Evolutionary conservation across 2,797 vertebrate species (phyloP), one percentile per base, ranked within the genome.

Genomic region (Antennarius maculatus): DNA sequence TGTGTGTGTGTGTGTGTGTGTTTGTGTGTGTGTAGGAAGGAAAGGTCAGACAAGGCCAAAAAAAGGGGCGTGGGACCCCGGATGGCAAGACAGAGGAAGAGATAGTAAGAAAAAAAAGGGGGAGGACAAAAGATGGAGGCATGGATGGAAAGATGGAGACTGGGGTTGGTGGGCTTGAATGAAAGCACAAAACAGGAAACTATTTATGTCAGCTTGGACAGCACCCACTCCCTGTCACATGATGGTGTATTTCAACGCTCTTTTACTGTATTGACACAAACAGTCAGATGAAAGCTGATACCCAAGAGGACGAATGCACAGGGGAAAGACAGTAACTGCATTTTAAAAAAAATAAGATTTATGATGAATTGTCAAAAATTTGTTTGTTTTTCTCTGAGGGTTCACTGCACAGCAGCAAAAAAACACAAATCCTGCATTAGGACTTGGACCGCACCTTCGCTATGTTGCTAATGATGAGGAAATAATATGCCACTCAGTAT

Each of bases 1-100:
- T 23, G 31, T 34, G 31, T 34, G 31, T 71, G 69, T 39, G 2
- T 7, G 41, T 68, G 56, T 59, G 63, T 64, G 79, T 68, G 61
- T 53, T 50, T 15, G 69, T 52, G 61, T 61, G 66, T 58, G 53
- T 14, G 39, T 59, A 76, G 79, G 80, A 83, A 86, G 81, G 60
- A 76, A 67, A 83, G 83, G 85, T 91, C 85, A 85, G 74, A 82
- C 77, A 37, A 81, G 84, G 84, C 73, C 76, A 81, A 50, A 39
- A n/a, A 74, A 81, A 69, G 69, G 66, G 74, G 80, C 52, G 74
- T 82, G 82, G 53, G 82, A 81, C 77, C 61, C 72, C 54, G 67
- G 73, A 77, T 71, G 81, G 69, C 45, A 70, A 84, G 71, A 85
- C 69, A 76, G 76, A 84, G 75, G 79, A 83, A 76, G 70, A 80